These are phyloP conservation scores for Troides aeacus DNA, from an alignment of 2,888 invertebrate species.

Conservation along the genomic window DNA sequence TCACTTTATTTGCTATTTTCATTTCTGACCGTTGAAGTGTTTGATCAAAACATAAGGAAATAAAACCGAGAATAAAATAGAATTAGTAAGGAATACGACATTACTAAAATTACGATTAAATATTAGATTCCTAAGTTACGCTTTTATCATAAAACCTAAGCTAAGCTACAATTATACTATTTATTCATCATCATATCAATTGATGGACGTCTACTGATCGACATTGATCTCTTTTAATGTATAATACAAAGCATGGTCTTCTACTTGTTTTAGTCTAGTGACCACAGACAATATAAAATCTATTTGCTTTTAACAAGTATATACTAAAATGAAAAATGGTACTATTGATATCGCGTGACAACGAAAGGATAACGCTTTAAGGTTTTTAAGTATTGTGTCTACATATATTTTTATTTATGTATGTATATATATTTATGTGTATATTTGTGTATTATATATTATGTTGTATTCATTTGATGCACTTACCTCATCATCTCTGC, in stretches of 20 bases:
- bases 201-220: neutral
- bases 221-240: neutral
- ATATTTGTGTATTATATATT: too few species aligned
- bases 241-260: neutral
- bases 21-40: neutral
- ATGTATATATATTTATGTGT: too few species aligned
- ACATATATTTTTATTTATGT: too few species aligned
- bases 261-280: neutral
- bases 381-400: too few species aligned
- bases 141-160: too few species aligned
- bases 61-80: neutral
- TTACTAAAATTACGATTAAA: too few species aligned
- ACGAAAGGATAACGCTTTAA: too few species aligned
- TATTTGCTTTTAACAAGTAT: neutral
- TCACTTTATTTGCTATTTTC: conserved; percentile 6
- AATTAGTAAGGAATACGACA: neutral
- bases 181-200: too few species aligned
- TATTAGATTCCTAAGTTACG: too few species aligned
- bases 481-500: too few species aligned
- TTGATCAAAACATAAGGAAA: neutral
- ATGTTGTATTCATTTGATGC: too few species aligned
- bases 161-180: too few species aligned
- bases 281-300: neutral
- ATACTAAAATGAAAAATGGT: neutral
- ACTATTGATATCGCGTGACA: neutral